These are phyloP conservation scores for Lagopus leucura DNA, from an alignment of 2,113 vertebrate genomes.

Conservation along the genomic window DNA sequence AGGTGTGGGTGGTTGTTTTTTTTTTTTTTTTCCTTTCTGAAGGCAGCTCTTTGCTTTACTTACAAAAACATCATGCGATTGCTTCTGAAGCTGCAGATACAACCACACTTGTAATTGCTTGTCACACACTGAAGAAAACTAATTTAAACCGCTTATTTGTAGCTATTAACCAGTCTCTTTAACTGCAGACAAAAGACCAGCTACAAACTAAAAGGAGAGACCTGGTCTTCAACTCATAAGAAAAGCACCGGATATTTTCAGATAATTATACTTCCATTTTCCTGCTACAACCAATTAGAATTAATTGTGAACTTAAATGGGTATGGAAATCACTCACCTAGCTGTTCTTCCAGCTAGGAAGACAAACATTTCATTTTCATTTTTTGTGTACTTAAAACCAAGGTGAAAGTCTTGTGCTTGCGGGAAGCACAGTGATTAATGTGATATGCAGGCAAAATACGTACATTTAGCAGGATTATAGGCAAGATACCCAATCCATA, in stretches of 20 bases:
- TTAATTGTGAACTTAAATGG: neutral
- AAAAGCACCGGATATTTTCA: neutral
- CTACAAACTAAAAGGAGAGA: conserved; percentile 29
- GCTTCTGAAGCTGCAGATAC: conserved; percentile 31
- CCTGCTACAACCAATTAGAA: conserved; percentile 37
- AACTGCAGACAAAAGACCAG: conserved; percentile 50
- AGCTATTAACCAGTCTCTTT: conserved; percentile 48
- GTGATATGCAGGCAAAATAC: neutral
- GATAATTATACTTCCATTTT: conserved; percentile 48
- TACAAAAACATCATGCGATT: neutral
- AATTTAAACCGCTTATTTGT: conserved; percentile 56
- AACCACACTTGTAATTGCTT: conserved; percentile 30
- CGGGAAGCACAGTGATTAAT: neutral
- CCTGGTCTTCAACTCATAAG: neutral
- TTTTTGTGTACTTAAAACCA: neutral
- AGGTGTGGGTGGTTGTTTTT: neutral
- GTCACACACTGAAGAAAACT: neutral
- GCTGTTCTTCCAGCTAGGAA: neutral
- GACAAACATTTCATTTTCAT: neutral
- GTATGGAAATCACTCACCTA: conserved; percentile 9
- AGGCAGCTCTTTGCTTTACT: neutral
- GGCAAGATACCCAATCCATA: neutral
- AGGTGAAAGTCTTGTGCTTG: neutral
- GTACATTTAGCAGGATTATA: no score
- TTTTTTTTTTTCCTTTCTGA: neutral